A percentile compares a stretch with the other conserved stretches of the same genome.
phyloP scores from a whole-genome alignment of 2,113 vertebrate genomes.

The Nibea coibor region DNA sequence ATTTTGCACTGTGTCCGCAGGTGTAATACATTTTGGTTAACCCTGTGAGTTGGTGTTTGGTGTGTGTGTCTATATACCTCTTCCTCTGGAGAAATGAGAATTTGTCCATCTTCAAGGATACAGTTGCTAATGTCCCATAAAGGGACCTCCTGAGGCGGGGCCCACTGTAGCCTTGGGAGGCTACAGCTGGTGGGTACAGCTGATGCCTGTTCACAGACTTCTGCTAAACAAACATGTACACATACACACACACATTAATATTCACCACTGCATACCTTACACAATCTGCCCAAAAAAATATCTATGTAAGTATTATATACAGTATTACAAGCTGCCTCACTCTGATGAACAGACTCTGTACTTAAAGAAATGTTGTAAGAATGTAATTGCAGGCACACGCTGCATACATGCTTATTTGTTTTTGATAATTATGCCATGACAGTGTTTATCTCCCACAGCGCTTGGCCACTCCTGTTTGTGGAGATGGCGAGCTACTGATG shows the following conservation, averaged over 20 bases:
- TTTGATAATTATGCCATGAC: constrained; percentile 37
- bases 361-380: neutral
- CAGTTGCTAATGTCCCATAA: constrained; percentile 93
- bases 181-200: neutral
- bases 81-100: constrained; percentile 87
- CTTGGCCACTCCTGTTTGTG: constrained; percentile 55
- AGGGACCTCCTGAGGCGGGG: constrained; percentile 78
- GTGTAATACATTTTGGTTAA: neutral
- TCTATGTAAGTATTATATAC: no score
- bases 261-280: neutral
- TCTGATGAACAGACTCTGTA: neutral
- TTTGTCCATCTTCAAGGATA: constrained; percentile 86
- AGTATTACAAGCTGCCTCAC: neutral
- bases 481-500: constrained; percentile 41
- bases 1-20: neutral
- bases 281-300: neutral
- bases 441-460: constrained; percentile 52
- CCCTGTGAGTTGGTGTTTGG: neutral
- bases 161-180: constrained; percentile 65
- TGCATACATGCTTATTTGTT: constrained; percentile 26
- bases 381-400: constrained; percentile 30
- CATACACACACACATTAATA: neutral
- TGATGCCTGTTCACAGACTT: constrained; percentile 17
- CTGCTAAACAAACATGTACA: constrained; percentile 31
- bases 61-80: constrained; percentile 83